These are phyloP conservation scores for Yponomeuta malinellus DNA, from an alignment of 2,888 invertebrate genomes.

Conservation along the genomic window DNA sequence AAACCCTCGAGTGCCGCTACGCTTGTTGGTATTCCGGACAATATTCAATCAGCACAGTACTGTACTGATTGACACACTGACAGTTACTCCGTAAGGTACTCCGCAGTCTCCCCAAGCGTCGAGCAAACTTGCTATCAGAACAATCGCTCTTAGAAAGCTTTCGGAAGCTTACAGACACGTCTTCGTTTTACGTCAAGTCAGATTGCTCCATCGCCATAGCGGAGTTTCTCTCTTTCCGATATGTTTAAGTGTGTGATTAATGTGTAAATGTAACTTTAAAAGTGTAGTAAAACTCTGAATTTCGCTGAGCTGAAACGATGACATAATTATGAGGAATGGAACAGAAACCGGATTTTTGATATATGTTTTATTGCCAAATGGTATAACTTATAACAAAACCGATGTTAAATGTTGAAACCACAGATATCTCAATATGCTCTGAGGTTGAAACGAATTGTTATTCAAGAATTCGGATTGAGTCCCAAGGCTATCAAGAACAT, in stretches of 20 bases:
- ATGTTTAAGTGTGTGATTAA: background rate
- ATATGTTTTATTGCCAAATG: background rate
- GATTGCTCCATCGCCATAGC: background rate
- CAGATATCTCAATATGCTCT: too few species aligned
- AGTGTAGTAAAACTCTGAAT: background rate
- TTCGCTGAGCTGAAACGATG: background rate
- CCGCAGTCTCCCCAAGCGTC: background rate
- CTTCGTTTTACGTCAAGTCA: background rate
- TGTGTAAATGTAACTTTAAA: background rate
- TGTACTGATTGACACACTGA: background rate
- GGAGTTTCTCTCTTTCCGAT: background rate
- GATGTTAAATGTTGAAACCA: conserved; percentile 13
- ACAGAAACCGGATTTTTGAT: background rate
- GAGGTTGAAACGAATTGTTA: conserved; percentile 24
- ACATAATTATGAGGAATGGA: background rate
- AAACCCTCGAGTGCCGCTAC: background rate
- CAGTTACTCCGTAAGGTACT: background rate
- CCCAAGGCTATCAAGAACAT: conserved; percentile 25
- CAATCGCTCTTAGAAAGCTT: background rate
- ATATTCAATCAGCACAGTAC: background rate
- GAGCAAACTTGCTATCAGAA: background rate
- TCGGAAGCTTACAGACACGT: background rate
- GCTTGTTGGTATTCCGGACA: background rate
- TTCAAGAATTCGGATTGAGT: conserved; percentile 22
- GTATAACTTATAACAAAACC: background rate